Evolutionary conservation across 2,113 vertebrate species (phyloP), one percentile per base, ranked within the genome.

Genomic region (Chamaetylas fuelleborni): DNA sequence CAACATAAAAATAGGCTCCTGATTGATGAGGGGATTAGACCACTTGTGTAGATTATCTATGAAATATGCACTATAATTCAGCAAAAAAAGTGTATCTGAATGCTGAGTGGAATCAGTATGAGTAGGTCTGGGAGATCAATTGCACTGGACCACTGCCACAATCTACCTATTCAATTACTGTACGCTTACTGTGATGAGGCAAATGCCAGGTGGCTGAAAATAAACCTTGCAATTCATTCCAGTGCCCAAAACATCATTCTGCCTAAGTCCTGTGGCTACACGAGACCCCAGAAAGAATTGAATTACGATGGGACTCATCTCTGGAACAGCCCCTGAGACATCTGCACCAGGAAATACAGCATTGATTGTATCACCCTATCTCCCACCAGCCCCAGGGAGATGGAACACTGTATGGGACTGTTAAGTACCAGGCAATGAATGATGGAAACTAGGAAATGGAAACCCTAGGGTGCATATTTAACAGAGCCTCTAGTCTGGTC

Each of bases 1-100:
- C 1, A 24, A 38, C 40, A 38, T 31, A 48, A 28, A 53, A 12
- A 58, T 38, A 12, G 14, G 6, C 14, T 67, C 19, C 9, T 67
- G 31, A 38, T 11, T 0, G 0, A n/a, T 36, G 8, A 3, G 5
- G 26, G 4, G 3, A 67, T 9, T 23, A 33, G 38, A 17, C 6
- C 26, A 23, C 8, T 57, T 84, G 3, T 3, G 2, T 3, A 6
- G 26, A 5, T 54, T 76, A 38, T 26, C 8, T 31, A 12, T 71
- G 33, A 81, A 76, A 66, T 2, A 22, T 9, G 4, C 11, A 26
- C 7, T 6, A 19, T 34, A 66, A 23, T 26, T 51, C 48, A 66
- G 13, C 3, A 29, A 61, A 14, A 48, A 48, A 24, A 24, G 47
- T 24, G 12, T 48, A 24, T 45, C 36, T 71, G 33, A 9, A n/a